These are phyloP conservation scores for Pempheris klunzingeri DNA, from an alignment of 2,797 vertebrate species.

Conservation along the genomic window DNA sequence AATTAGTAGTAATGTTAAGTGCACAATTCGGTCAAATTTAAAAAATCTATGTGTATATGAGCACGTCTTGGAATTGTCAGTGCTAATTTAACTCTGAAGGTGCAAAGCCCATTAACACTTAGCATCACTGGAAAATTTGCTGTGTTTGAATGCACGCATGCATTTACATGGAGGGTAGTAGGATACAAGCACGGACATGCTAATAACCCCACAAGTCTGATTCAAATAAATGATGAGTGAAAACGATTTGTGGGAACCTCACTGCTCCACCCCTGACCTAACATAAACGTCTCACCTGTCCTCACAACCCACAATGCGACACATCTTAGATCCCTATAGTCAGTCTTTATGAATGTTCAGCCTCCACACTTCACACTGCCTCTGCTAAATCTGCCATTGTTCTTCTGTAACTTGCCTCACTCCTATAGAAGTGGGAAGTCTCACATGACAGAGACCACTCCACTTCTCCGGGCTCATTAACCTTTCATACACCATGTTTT, in stretches of 20 bases:
- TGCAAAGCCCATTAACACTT: conserved; percentile 1
- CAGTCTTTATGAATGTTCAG: conserved; percentile 28
- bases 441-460: conserved; percentile 64
- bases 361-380: conserved; percentile 24
- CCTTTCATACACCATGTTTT: conserved; percentile 70
- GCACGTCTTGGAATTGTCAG: not conserved
- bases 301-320: conserved; percentile 15
- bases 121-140: not conserved
- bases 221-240: conserved; percentile 5
- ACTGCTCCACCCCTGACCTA: conserved; percentile 19
- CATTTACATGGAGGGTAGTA: not conserved
- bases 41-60: not conserved
- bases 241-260: conserved; percentile 20
- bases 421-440: conserved; percentile 51
- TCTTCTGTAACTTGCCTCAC: conserved; percentile 34
- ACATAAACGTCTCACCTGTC: not conserved
- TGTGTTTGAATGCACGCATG: not conserved
- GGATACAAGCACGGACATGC: conserved; percentile 24
- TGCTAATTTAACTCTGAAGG: conserved; percentile 15
- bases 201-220: conserved; percentile 7
- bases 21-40: not conserved
- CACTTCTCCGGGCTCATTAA: conserved; percentile 71
- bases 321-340: conserved; percentile 19
- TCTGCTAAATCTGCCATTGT: conserved; percentile 33
- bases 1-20: not conserved